Base-by-base conservation (phyloP, 2,797 vertebrate genomes). In the Cryptoprocta ferox region DNA sequence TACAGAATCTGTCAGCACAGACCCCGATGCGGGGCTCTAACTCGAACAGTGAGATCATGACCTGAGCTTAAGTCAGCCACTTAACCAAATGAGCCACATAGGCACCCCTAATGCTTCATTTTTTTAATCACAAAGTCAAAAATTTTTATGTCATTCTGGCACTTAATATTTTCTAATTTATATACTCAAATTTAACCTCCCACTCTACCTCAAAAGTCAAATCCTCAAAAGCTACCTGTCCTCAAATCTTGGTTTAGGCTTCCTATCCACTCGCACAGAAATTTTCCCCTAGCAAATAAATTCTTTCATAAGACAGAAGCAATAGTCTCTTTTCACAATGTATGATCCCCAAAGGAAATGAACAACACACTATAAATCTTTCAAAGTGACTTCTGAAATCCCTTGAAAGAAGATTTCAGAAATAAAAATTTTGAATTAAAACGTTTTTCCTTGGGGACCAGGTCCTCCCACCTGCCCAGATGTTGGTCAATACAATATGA, bases 381-480 rank as follows among this genome's bases (percentile, higher is more conserved):
- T 87, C 48, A 75, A 90, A 92, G n/a, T 61, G 61, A 80, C 48
- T 95, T 82, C 1, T 68, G 37, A 97, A 85, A 45, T 92, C 16
- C 6, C 84, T 80, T 84, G 4, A 48, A 37, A 84, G 59, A 94
- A 66, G 39, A 8, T 5, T 82, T 87, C 68, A 91, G 28, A 53
- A 87, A 87, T 21, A 48, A 79, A 66, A 66, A n/a, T 50, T 96
- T 16, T 73, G 11, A 96, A 48, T 92, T 63, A 90, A 94, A 92
- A 80, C 26, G 88, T 92, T 66, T 92, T 83, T 92, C 26, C 89
- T 48, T 91, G 8, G 59, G 18, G 18, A 68, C 66, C 75, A 84
- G 42, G 21, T 80, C 59, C 9, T 88, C 39, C 39, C 35, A 37
- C 28, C 30, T 93, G 59, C 42, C 70, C 48, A 61, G 18, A 61